Evolutionary conservation across 2,797 vertebrate species (phyloP), one percentile per base, ranked within the genome.

Genomic region (Cygnus olor): DNA sequence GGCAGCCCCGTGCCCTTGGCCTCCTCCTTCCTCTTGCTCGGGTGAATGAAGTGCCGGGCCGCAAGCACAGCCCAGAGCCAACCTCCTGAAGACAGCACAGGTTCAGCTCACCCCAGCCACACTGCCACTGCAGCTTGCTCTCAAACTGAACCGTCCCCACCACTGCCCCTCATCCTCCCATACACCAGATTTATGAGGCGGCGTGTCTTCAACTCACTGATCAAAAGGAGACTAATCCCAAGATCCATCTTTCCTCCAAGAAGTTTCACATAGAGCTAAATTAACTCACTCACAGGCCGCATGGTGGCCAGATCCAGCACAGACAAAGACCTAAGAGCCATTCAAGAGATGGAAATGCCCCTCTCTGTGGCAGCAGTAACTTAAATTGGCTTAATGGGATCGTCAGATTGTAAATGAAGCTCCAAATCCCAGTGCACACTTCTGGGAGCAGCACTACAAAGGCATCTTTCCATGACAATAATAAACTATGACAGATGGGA

Each of bases 31-130:
- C 11, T 4, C 5, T 47, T 70, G 38, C 40, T n/a, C 1, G 0
- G 30, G 38, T 58, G 24, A 66, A 68, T 1, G 3, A 70, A 83
- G 32, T 0, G 1, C 21, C 27, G 21, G 13, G 19, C 1, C 0
- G 25, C 1, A 0, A 74, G 28, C 7, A 6, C 4, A 88, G 13
- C 0, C 1, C 4, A 15, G 28, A 74, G 24, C n/a, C 40, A 49
- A 3, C 5, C 0, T 3, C 78, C n/a, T 27, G 45, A 66, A 42
- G 65, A 11, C 10, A 80, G 18, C 6, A 2, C 56, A 63, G 30
- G 34, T 36, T 90, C 64, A 40, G 30, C 56, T 84, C 27, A 47
- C 3, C 2, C 0, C 20, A 93, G 60, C 32, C 56, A 28, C 24
- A 10, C 76, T 40, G 54, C 0, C 0, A 47, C 20, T 4, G 27